Evolutionary conservation across 1,140 invertebrate species (phyloP).

Genomic region (Venturia canescens): DNA sequence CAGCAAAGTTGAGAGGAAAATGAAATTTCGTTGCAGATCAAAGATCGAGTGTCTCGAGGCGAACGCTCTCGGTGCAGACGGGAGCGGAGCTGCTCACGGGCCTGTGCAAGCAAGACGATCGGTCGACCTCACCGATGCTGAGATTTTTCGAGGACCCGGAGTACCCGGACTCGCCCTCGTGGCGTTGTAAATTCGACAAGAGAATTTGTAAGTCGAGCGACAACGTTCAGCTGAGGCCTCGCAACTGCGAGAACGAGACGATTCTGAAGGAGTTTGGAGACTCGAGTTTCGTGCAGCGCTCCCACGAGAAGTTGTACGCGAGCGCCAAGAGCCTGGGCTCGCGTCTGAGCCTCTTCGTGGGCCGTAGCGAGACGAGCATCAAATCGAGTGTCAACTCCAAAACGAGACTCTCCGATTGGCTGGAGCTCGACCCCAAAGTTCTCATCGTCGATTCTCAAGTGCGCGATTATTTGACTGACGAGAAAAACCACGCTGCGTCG

Average conservation of each 20-base stretch:
- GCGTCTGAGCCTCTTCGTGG: conserved; percentile 37
- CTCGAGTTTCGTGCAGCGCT: conserved; percentile 19
- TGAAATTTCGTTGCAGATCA: conserved; percentile 13
- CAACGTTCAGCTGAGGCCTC: conserved; percentile 34
- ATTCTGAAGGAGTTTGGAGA: conserved; percentile 23
- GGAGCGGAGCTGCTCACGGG: conserved; percentile 70
- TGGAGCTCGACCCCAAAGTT: conserved; percentile 56
- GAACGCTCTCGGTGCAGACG: conserved; percentile 75
- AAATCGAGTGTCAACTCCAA: conserved; percentile 12
- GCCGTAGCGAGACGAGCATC: conserved; percentile 6
- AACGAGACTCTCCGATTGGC: conserved; percentile 50
- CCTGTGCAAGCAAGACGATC: conserved; percentile 52
- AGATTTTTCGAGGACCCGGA: conserved; percentile 30
- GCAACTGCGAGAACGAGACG: conserved; percentile 15
- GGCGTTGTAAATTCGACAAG: conserved; percentile 46
- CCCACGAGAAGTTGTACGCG: conserved; percentile 43
- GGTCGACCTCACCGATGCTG: conserved; percentile 41
- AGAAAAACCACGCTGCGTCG: conserved; percentile 13
- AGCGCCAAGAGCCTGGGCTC: conserved; percentile 42
- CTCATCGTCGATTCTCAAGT: conserved; percentile 50
- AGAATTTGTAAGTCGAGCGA: conserved; percentile 58
- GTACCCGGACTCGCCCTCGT: conserved; percentile 38
- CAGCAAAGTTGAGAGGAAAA: too few species aligned
- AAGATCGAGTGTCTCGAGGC: conserved; percentile 53
- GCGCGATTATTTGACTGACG: conserved; percentile 41